phyloP scores from a whole-genome alignment of 2,797 vertebrate species.

The Hoplostethus mediterraneus region DNA sequence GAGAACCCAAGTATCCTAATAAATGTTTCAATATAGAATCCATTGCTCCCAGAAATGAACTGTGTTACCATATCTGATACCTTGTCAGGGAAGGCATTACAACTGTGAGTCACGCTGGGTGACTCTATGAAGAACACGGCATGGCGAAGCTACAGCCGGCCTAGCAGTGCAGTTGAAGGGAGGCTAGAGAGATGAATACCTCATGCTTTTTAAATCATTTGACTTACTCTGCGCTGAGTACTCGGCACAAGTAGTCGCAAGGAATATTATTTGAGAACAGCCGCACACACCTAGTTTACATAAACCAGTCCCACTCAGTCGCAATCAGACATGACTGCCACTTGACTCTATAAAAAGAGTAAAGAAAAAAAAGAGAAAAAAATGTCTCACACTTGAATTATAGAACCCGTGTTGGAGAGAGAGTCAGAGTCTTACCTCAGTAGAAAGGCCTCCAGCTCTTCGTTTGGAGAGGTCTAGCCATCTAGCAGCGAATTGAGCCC shows the following conservation, averaged over 20 bases:
- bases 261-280: constrained; percentile 21
- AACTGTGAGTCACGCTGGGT: constrained; percentile 16
- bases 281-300: constrained; percentile 43
- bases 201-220: constrained; percentile 15
- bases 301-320: constrained; percentile 57
- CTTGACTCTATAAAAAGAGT: constrained; percentile 56
- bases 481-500: constrained; percentile 69
- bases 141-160: constrained; percentile 7
- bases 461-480: constrained; percentile 80
- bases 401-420: constrained; percentile 30
- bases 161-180: neutral
- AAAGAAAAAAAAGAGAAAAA: constrained; percentile 13
- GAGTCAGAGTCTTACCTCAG: constrained; percentile 73
- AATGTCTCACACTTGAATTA: constrained; percentile 44
- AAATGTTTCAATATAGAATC: constrained; percentile 76
- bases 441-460: constrained; percentile 81
- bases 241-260: constrained; percentile 8
- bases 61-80: constrained; percentile 34
- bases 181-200: constrained; percentile 1
- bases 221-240: constrained; percentile 10
- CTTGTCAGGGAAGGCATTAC: constrained; percentile 29
- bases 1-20: constrained; percentile 72
- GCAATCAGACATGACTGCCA: constrained; percentile 69
- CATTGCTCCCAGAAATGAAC: constrained; percentile 53
- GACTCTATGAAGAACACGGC: constrained; percentile 4